These are phyloP conservation scores for Muntiacus muntjak DNA, from an alignment of 2,113 vertebrate genomes.

Conservation along the genomic window DNA sequence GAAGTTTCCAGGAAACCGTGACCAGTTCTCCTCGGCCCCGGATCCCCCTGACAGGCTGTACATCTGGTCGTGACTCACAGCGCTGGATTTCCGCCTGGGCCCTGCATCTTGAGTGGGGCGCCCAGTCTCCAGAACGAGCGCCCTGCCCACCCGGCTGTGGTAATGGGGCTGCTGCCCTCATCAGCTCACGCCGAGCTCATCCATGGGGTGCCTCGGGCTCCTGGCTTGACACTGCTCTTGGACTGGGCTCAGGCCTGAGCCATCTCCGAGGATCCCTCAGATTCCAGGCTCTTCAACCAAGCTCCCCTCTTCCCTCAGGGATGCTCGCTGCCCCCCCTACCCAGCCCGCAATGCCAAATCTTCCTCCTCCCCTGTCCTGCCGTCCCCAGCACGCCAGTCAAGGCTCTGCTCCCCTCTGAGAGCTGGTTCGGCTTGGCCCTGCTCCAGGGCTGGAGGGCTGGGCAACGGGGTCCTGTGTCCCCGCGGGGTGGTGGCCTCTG, in stretches of 20 bases:
- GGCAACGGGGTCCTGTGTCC: neutral
- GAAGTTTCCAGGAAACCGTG: constrained; percentile 42
- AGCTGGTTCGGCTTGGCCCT: no score
- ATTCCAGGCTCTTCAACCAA: neutral
- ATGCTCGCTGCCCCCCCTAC: accelerated
- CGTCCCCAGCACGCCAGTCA: accelerated
- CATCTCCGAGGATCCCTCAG: neutral
- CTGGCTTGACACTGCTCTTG: neutral
- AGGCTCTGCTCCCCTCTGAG: neutral
- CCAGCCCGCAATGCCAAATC: accelerated
- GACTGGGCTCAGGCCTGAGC: neutral
- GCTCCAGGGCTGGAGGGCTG: neutral
- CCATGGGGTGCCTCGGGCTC: accelerated
- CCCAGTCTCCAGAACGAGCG: neutral
- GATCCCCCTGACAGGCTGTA: constrained; percentile 13
- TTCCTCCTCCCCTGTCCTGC: neutral
- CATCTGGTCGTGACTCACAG: constrained; percentile 47
- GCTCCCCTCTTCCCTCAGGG: neutral
- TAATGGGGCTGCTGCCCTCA: neutral
- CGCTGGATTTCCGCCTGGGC: constrained; percentile 25
- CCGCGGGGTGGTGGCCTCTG: neutral
- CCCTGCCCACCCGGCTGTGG: neutral
- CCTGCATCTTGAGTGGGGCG: neutral
- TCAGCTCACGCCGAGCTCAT: neutral
- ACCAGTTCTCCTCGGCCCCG: neutral